Base-by-base conservation (phyloP, 2,888 invertebrate species). In the Rhagium mordax region DNA sequence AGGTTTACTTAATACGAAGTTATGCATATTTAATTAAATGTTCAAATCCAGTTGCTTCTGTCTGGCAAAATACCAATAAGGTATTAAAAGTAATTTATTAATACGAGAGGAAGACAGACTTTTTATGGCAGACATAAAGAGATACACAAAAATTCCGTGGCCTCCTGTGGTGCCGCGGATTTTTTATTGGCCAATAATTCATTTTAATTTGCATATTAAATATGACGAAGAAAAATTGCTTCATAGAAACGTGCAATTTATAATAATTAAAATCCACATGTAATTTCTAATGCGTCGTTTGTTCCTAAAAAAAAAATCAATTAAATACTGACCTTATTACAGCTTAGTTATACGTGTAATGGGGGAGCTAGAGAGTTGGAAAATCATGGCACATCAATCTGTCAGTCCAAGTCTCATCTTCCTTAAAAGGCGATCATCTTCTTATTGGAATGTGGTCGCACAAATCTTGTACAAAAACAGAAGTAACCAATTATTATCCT, bases 141-240 rank as follows among this genome's bases (percentile, higher is more conserved):
- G 10, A 1, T 33, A 29, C 2, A 29, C 2, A 29, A 29, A 29
- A 29, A 8, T 13, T 13, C 33, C 10, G 10, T 2, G 53, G 20
- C 10, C 24, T 6, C 55, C 55, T 24, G 13, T 21, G 24, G 55
- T 4, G 55, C 24, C 24, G n/a, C n/a, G 24, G 20, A 6, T 13
- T n/a, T 20, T 55, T 55, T n/a, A 21, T 55, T 55, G 55, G 20
- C 20, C 21, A 55, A 55, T 21, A 24, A 24, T 55, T 55, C 55
- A 24, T 21, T 21, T 55, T 24, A 55, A 55, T 20, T 55, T 55
- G 55, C 20, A 20, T 55, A 24, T 20, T 20, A 24, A 55, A 21
- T 21, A 20, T 24, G 21, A 24, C 55, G 20, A 55, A 55, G 55
- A 55, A 55, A 21, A 20, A 20, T 55, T 10, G 55, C 20, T 55